Conservation (phyloP, 2,797 vertebrate genomes). For the Micrastur ruficollis region DNA sequence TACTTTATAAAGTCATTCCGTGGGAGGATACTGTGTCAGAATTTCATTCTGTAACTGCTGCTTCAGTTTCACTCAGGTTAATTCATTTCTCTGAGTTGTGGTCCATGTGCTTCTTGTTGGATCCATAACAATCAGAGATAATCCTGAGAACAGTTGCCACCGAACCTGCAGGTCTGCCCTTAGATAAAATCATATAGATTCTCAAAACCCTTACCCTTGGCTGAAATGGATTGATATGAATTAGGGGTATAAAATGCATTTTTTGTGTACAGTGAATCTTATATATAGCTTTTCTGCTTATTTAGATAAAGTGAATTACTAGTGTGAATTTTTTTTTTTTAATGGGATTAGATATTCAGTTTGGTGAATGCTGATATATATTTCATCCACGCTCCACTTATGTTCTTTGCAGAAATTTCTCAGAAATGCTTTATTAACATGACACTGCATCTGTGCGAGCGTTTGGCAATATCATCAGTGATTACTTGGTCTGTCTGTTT, state of each 20-base stretch:
- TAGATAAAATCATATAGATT: not conserved
- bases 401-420: not conserved
- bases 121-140: not conserved
- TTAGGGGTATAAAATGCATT: not conserved
- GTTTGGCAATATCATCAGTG: not conserved
- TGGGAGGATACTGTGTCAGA: conserved; percentile 44
- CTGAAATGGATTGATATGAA: not conserved
- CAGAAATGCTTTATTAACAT: not conserved
- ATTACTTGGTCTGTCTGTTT: conserved; percentile 4
- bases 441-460: not conserved
- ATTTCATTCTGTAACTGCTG: conserved; percentile 25
- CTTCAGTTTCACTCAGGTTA: not conserved
- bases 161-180: not conserved
- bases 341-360: not conserved
- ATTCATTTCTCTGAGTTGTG: conserved; percentile 26
- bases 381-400: not conserved
- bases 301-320: not conserved
- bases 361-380: not conserved
- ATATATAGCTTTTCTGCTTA: not conserved
- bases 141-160: conserved; percentile 22
- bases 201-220: not conserved
- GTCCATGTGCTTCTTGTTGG: not conserved
- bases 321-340: not conserved
- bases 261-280: not conserved
- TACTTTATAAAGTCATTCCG: conserved; percentile 62